A percentile compares a stretch with the other conserved stretches of the same genome.
These are phyloP conservation scores for Coranthus polyacanthus DNA, from an alignment of 2,797 vertebrate species.

Conservation along the genomic window DNA sequence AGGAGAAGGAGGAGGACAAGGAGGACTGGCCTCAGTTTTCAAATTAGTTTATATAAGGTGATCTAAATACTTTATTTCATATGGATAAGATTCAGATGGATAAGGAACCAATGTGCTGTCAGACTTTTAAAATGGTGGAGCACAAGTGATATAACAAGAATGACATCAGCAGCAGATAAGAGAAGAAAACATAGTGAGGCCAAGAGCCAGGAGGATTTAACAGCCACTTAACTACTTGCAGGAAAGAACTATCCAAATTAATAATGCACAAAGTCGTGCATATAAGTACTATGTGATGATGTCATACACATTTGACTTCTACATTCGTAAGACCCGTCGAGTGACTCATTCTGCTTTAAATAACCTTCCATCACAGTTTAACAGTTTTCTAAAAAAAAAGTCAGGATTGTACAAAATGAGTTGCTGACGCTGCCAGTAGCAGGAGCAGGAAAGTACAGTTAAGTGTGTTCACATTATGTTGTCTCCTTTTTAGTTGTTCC, in stretches of 20 bases:
- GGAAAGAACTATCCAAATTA: constrained; percentile 56
- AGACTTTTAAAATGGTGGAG: constrained; percentile 10
- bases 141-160: constrained; percentile 15
- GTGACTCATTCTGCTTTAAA: constrained; percentile 41
- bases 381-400: not conserved
- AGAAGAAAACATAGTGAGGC: constrained; percentile 34
- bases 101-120: not conserved
- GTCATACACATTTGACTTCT: constrained; percentile 34
- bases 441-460: not conserved
- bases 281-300: constrained; percentile 46
- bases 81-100: not conserved
- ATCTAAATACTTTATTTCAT: not conserved
- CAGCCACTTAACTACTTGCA: constrained; percentile 52
- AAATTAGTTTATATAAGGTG: too few species aligned
- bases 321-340: too few species aligned
- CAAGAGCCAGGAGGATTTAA: constrained; percentile 38
- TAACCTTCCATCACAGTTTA: constrained; percentile 30
- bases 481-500: too few species aligned
- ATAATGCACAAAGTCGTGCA: constrained; percentile 60
- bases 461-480: not conserved
- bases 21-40: too few species aligned
- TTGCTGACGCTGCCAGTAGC: not conserved
- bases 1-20: too few species aligned
- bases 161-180: constrained; percentile 50
- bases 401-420: not conserved